Percentiles rank a stretch among this genome's conserved stretches.
Evolutionary conservation across 2,888 invertebrate genomes (phyloP).

Genomic region (Hyppa rectilinea): DNA sequence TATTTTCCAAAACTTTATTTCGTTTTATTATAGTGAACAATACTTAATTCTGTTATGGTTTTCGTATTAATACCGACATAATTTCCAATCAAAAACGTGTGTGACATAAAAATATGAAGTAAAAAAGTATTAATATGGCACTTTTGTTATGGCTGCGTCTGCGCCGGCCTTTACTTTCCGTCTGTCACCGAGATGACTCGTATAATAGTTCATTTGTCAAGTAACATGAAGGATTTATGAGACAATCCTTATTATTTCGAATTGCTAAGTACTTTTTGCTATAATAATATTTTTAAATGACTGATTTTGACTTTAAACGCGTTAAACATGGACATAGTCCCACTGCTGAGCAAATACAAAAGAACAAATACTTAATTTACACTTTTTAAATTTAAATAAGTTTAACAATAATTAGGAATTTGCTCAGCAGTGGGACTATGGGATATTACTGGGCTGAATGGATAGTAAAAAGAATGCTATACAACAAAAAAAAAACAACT

Average conservation of each 20-base stretch:
- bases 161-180: conserved; percentile 23
- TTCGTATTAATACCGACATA: background rate
- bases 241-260: conserved; percentile 50
- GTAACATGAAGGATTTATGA: conserved; percentile 57
- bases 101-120: background rate
- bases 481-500: background rate
- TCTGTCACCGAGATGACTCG: conserved; percentile 36
- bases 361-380: no score
- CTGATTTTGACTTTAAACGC: background rate
- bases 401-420: background rate
- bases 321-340: no score
- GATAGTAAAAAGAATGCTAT: background rate
- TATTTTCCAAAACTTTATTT: background rate
- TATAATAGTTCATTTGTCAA: conserved; percentile 59
- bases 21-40: no score
- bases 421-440: no score
- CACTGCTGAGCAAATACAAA: no score
- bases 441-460: background rate
- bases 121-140: background rate
- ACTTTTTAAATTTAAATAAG: background rate
- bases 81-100: background rate
- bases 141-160: conserved; percentile 25
- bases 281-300: conserved; percentile 14
- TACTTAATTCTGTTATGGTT: background rate
- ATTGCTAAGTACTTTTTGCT: conserved; percentile 43